phyloP scores from a whole-genome alignment of 2,797 vertebrate genomes.

The Caiman crocodilus region DNA sequence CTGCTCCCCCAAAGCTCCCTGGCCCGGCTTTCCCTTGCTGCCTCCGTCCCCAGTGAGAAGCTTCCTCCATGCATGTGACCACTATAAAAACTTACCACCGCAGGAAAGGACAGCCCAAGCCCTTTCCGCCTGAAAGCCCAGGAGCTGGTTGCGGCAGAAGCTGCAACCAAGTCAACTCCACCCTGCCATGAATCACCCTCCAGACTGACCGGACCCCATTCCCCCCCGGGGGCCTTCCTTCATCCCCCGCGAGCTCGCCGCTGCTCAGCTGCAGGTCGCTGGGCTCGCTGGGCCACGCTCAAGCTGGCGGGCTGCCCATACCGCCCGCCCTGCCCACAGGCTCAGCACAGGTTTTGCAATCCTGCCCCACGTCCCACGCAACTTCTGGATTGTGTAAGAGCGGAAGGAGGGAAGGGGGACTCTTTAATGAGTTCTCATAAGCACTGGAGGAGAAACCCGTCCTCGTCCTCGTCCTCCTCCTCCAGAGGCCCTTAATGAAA shows the following conservation, averaged over 20 bases:
- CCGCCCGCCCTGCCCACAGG: neutral
- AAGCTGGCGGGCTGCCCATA: neutral
- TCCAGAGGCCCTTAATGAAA: neutral
- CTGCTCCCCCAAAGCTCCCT: no score
- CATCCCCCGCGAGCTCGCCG: no score
- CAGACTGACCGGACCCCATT: no score
- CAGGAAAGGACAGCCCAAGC: neutral
- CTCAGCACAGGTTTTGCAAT: constrained; percentile 61
- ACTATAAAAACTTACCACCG: neutral
- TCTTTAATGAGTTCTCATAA: constrained; percentile 16
- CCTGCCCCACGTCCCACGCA: constrained; percentile 58
- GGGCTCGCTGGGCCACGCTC: neutral
- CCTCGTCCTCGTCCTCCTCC: neutral
- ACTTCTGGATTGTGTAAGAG: constrained; percentile 34
- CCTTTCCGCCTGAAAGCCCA: neutral
- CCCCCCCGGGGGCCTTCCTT: no score
- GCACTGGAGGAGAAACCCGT: neutral
- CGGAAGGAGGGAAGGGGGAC: constrained; percentile 33
- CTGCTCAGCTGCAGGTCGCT: no score
- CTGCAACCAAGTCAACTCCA: neutral
- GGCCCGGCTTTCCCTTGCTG: neutral
- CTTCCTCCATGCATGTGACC: neutral
- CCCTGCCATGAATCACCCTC: neutral
- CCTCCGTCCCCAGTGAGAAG: neutral
- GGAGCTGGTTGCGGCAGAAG: neutral